phyloP scores from a whole-genome alignment of 2,113 vertebrate species.

The Erpornis zantholeuca region DNA sequence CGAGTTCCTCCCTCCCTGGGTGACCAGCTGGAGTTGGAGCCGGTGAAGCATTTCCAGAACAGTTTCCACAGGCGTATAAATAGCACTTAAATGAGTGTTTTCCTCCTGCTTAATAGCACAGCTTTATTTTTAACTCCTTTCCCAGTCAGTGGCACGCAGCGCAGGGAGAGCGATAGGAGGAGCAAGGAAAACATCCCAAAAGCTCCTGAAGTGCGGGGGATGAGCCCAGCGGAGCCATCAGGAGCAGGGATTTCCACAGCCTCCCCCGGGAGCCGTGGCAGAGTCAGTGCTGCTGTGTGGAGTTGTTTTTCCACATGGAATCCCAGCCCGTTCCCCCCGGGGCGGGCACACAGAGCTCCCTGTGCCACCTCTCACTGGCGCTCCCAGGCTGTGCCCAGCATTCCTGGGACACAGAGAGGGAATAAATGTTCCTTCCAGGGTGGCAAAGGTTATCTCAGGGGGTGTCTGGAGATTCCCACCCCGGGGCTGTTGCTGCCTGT shows the following conservation, averaged over 20 bases:
- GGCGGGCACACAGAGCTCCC: not conserved
- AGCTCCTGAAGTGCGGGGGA: not conserved
- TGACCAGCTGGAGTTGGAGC: not conserved
- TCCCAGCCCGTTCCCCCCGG: not conserved
- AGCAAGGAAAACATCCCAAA: not conserved
- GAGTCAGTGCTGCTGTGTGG: not conserved
- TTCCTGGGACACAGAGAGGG: not conserved
- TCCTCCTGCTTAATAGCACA: not conserved
- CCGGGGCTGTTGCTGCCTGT: not conserved
- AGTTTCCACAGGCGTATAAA: not conserved
- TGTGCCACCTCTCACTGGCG: not conserved
- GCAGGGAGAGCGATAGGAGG: rapidly evolving
- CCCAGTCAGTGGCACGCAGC: not conserved
- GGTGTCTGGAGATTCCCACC: not conserved
- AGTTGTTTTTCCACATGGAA: not conserved
- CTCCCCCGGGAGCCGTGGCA: not conserved
- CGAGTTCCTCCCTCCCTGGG: not conserved
- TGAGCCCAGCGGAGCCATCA: not conserved
- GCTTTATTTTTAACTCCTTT: constrained; percentile 4
- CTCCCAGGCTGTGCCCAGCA: no score
- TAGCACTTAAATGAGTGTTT: not conserved
- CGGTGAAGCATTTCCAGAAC: not conserved
- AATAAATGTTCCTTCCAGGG: not conserved
- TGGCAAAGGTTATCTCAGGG: not conserved
- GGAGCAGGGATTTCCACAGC: not conserved